Evolutionary conservation across 2,888 invertebrate species (phyloP).

Genomic region (Globia sparganii): DNA sequence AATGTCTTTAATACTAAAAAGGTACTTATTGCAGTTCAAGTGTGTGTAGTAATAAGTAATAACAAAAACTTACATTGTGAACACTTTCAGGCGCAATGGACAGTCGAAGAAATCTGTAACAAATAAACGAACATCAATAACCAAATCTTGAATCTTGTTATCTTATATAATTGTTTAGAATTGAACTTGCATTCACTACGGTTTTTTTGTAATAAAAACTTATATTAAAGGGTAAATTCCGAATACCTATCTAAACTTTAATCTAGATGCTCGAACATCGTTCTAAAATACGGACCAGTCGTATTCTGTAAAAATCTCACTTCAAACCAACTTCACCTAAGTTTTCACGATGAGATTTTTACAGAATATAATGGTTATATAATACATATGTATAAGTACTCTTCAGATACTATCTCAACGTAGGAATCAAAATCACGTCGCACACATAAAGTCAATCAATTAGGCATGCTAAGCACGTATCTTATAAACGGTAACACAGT

Average conservation of each 20-base stretch:
- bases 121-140: constrained; percentile 17
- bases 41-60: neutral
- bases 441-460: constrained; percentile 32
- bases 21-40: neutral
- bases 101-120: constrained; percentile 31
- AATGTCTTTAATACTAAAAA: neutral
- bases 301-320: neutral
- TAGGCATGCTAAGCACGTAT: constrained; percentile 36
- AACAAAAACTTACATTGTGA: constrained; percentile 29
- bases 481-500: constrained; percentile 35
- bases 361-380: neutral
- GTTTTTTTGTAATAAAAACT: neutral
- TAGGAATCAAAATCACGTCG: constrained; percentile 18
- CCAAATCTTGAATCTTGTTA: neutral
- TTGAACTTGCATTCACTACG: neutral
- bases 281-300: neutral
- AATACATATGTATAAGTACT: too few species aligned
- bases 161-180: neutral
- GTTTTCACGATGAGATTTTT: neutral
- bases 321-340: neutral
- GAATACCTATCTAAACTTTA: neutral
- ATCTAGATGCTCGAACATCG: neutral
- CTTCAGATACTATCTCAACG: neutral
- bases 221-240: neutral
- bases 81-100: neutral